Evolutionary conservation across 2,888 invertebrate species (phyloP).

Genomic region (Mesorhabditis belari): DNA sequence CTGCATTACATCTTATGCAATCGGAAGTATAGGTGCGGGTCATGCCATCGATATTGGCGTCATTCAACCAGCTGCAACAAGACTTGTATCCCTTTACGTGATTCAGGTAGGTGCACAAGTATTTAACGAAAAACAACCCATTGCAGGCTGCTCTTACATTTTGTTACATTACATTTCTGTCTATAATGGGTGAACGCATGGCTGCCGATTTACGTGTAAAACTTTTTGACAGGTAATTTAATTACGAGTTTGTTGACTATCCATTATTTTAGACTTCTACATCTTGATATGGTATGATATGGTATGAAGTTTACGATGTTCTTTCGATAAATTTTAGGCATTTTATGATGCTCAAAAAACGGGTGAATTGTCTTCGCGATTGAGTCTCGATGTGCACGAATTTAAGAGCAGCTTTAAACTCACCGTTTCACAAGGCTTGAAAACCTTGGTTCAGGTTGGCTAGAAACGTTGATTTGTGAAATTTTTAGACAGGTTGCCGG

Average conservation of each 20-base stretch:
- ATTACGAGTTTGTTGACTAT: background rate
- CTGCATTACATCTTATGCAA: no score
- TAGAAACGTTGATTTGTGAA: slow-evolving; percentile 6
- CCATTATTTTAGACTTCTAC: background rate
- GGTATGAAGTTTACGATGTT: slow-evolving; percentile 58
- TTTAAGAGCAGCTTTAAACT: slow-evolving; percentile 94
- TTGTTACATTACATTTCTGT: slow-evolving; percentile 76
- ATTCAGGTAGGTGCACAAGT: slow-evolving; percentile 9
- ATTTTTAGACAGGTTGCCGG: slow-evolving; percentile 61
- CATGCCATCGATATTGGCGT: background rate
- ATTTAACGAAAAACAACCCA: background rate
- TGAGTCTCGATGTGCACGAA: slow-evolving; percentile 88
- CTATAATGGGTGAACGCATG: slow-evolving; percentile 79
- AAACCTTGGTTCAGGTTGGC: slow-evolving; percentile 74
- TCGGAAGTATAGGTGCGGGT: background rate
- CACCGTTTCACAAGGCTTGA: slow-evolving; percentile 81
- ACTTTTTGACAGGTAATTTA: slow-evolving; percentile 24
- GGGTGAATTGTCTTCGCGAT: slow-evolving; percentile 82
- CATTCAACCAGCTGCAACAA: slow-evolving; percentile 9
- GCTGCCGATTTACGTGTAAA: slow-evolving; percentile 68
- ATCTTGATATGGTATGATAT: background rate
- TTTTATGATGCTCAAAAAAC: slow-evolving; percentile 17
- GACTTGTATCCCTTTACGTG: slow-evolving; percentile 12
- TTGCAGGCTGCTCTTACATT: slow-evolving; percentile 76
- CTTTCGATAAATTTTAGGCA: background rate